A percentile compares a stretch with the other conserved stretches of the same genome.
These are phyloP conservation scores for Thryonomys swinderianus DNA, from an alignment of 2,113 vertebrate genomes.

Conservation along the genomic window DNA sequence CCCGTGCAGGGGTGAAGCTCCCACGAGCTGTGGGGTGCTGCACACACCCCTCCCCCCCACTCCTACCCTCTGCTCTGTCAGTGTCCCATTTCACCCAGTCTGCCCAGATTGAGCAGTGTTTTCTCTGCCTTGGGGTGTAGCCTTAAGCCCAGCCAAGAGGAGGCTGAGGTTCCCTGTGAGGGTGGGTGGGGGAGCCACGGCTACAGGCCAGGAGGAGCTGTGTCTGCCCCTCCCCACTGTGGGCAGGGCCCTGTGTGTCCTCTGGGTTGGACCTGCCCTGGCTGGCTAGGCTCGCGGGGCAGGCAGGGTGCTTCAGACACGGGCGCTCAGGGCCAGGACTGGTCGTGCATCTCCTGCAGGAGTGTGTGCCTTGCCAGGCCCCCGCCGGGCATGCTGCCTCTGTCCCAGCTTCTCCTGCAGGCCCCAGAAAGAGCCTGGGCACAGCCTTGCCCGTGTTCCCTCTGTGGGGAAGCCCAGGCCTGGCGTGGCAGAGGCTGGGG, in stretches of 20 bases:
- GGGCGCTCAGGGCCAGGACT: not conserved
- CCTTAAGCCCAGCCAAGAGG: constrained; percentile 23
- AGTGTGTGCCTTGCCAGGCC: not conserved
- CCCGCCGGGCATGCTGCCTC: not conserved
- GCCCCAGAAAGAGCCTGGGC: not conserved
- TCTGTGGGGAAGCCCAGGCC: not conserved
- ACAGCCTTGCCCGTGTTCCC: not conserved
- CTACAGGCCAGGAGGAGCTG: not conserved
- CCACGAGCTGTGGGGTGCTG: not conserved
- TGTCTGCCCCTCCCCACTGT: not conserved
- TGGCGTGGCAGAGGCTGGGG: not conserved
- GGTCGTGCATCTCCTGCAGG: not conserved
- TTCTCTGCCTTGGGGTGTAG: not conserved
- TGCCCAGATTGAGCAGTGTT: constrained; percentile 56
- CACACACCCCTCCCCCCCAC: not conserved
- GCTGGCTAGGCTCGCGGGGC: not conserved
- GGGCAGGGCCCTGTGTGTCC: not conserved
- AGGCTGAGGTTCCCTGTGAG: not conserved
- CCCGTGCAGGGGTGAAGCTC: not conserved
- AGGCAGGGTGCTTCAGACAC: not conserved
- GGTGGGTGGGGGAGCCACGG: not conserved
- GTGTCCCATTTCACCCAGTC: constrained; percentile 51
- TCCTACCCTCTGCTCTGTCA: not conserved
- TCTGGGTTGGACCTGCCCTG: not conserved
- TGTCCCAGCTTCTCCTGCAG: not conserved